These are phyloP conservation scores for Pelodiscus sinensis DNA, from an alignment of 2,113 vertebrate species.

Conservation along the genomic window DNA sequence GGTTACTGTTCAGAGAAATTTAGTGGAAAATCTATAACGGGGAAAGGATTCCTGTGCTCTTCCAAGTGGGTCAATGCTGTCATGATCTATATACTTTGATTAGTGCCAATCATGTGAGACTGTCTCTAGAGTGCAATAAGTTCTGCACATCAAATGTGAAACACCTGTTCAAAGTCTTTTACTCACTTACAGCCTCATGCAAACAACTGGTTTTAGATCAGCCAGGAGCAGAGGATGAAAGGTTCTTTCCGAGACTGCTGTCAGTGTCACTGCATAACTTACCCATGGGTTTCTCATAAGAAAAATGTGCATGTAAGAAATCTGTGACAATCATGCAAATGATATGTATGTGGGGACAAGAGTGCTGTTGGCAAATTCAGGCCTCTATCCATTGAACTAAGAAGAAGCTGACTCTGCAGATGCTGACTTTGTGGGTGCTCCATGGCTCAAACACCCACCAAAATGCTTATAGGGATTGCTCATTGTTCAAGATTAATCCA, in stretches of 20 bases:
- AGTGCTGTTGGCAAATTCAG: not conserved
- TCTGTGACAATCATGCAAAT: not conserved
- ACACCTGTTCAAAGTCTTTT: not conserved
- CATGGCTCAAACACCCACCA: too few species aligned
- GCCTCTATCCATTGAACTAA: not conserved
- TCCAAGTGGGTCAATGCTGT: not conserved
- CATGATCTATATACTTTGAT: fast-evolving
- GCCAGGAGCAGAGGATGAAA: not conserved
- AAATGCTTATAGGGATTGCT: too few species aligned
- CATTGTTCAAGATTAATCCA: too few species aligned
- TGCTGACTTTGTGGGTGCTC: too few species aligned
- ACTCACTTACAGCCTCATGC: not conserved
- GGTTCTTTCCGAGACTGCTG: not conserved
- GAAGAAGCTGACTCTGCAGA: not conserved
- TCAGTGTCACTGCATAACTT: not conserved
- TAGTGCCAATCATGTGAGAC: not conserved
- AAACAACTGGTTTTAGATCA: not conserved
- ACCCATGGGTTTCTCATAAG: not conserved
- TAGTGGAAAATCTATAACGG: not conserved
- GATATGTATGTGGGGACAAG: not conserved
- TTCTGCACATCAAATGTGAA: not conserved
- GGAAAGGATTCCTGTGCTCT: not conserved
- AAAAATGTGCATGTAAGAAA: not conserved
- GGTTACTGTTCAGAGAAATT: not conserved
- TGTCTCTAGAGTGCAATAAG: not conserved